A percentile compares a stretch with the other conserved stretches of the same genome.
phyloP scores from a whole-genome alignment of 2,888 invertebrate species.

The Macaria liturata region DNA sequence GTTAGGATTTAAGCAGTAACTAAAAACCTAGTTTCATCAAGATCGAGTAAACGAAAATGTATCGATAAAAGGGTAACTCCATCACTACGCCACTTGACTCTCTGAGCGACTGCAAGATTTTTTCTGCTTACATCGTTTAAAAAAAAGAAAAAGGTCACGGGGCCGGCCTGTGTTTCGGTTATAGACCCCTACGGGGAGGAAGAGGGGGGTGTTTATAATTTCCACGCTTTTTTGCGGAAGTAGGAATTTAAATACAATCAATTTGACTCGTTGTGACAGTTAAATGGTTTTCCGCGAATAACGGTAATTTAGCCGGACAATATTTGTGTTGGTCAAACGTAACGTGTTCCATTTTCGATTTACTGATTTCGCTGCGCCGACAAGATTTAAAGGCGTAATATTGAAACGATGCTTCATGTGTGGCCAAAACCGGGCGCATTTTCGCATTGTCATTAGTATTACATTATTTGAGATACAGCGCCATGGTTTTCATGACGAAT shows the following conservation, averaged over 20 bases:
- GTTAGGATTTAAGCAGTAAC: too few relatives aligned
- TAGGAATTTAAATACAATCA: constrained; percentile 12
- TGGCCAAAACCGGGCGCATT: too few relatives aligned
- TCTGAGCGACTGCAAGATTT: constrained; percentile 55
- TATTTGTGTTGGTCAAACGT: too few relatives aligned
- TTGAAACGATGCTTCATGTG: too few relatives aligned
- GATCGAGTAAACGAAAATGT: constrained; percentile 1
- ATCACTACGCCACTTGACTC: constrained; percentile 43
- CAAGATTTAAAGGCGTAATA: too few relatives aligned
- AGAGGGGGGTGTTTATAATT: constrained; percentile 18
- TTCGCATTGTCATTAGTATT: too few relatives aligned
- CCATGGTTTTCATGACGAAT: too few relatives aligned
- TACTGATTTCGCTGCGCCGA: too few relatives aligned
- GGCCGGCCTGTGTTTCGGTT: constrained; percentile 47
- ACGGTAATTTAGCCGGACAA: neutral
- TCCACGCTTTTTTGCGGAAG: constrained; percentile 13
- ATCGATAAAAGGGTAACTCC: constrained; percentile 37
- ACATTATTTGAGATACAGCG: too few relatives aligned
- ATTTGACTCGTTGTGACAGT: constrained; percentile 11
- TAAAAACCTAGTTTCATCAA: too few relatives aligned
- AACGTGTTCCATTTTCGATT: too few relatives aligned
- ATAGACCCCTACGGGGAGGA: constrained; percentile 12
- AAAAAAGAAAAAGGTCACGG: constrained; percentile 65
- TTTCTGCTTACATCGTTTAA: constrained; percentile 61
- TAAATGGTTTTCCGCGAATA: constrained; percentile 7